Evolutionary conservation across 1,140 invertebrate species (phyloP).

Genomic region (Bombus terrestris): DNA sequence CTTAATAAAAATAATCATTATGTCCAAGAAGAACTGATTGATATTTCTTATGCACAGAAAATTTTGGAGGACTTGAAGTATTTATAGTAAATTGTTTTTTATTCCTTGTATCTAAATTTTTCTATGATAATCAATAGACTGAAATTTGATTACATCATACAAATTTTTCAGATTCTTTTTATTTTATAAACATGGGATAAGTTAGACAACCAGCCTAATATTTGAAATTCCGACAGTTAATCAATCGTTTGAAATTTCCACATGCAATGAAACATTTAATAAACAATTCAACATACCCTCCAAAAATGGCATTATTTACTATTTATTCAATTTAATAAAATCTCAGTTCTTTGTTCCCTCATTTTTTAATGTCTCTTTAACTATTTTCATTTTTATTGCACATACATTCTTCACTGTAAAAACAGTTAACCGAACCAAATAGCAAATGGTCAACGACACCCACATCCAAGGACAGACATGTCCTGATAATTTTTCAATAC

Average conservation of each 20-base stretch:
- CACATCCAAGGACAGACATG: constrained; percentile 96
- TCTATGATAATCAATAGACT: background rate
- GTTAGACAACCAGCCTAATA: background rate
- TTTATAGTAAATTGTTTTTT: background rate
- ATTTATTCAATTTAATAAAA: background rate
- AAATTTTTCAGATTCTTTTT: background rate
- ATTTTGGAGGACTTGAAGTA: background rate
- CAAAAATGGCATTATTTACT: background rate
- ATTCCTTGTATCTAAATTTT: background rate
- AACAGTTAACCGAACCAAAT: constrained; percentile 20
- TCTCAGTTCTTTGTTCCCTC: background rate
- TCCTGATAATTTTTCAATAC: constrained; percentile 98
- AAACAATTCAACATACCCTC: background rate
- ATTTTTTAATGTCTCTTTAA: constrained; percentile 7
- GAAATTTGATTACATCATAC: background rate
- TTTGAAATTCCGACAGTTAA: background rate
- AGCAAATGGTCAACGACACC: constrained; percentile 88
- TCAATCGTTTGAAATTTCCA: background rate
- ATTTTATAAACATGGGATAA: constrained; percentile 5
- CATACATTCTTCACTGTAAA: constrained; percentile 56
- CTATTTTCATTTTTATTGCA: constrained; percentile 44
- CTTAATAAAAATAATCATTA: constrained; percentile 16
- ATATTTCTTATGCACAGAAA: background rate
- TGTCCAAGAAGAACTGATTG: background rate
- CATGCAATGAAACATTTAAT: background rate